A percentile compares a stretch with the other conserved stretches of the same genome.
Evolutionary conservation across 2,797 vertebrate genomes (phyloP).

Genomic region (Cyclopterus lumpus): DNA sequence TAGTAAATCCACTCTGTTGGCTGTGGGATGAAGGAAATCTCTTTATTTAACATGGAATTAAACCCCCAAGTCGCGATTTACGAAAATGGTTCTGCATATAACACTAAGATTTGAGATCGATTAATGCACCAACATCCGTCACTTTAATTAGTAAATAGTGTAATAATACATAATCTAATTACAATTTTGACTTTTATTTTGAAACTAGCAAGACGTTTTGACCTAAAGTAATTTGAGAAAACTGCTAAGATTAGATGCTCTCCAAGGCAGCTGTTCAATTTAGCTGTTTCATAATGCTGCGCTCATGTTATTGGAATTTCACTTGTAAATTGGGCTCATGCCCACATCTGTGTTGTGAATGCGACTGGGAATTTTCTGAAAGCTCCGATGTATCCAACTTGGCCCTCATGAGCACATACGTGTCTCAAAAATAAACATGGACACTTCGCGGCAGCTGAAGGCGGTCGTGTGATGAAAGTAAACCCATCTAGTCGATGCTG

Average conservation of each 20-base stretch:
- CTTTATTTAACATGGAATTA: neutral
- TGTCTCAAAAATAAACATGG: neutral
- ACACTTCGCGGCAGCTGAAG: neutral
- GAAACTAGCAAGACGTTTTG: neutral
- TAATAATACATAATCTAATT: neutral
- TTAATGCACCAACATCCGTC: neutral
- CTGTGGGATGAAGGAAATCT: neutral
- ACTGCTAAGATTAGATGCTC: neutral
- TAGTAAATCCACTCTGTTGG: neutral
- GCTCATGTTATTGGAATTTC: neutral
- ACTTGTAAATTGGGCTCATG: neutral
- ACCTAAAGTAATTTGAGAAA: neutral
- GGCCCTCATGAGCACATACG: neutral
- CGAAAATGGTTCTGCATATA: neutral
- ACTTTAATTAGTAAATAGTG: neutral
- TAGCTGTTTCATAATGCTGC: neutral
- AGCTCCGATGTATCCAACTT: neutral
- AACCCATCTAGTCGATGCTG: neutral
- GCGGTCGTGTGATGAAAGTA: neutral
- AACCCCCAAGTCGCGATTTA: neutral
- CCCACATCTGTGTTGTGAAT: neutral
- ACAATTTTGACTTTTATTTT: slow-evolving; percentile 3
- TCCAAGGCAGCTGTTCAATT: neutral
- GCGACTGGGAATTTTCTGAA: neutral
- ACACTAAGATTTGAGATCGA: neutral